phyloP scores from a whole-genome alignment of 1,140 invertebrate genomes.

The Drosophila punjabiensis region DNA sequence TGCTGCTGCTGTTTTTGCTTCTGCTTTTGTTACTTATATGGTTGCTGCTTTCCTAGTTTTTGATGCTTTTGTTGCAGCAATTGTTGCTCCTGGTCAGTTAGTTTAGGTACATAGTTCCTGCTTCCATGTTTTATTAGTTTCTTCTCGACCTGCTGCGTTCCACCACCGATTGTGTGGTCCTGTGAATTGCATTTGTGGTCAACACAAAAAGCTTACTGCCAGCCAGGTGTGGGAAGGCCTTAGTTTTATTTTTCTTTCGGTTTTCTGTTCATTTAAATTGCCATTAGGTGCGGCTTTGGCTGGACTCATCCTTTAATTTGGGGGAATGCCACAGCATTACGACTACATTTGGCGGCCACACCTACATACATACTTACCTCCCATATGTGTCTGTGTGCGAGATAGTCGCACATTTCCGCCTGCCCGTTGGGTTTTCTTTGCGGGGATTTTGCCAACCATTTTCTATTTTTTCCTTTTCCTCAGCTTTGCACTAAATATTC shows the following conservation, averaged over 20 bases:
- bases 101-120: conserved; percentile 48
- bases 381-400: conserved; percentile 6
- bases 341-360: conserved; percentile 40
- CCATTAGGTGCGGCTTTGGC: conserved; percentile 70
- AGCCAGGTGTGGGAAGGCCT: conserved; percentile 16
- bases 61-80: not conserved
- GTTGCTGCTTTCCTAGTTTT: not conserved
- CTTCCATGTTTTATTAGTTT: conserved; percentile 75
- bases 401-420: conserved; percentile 54
- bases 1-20: not conserved
- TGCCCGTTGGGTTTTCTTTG: conserved; percentile 24
- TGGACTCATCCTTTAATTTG: conserved; percentile 47
- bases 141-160: conserved; percentile 49
- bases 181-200: conserved; percentile 79
- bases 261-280: conserved; percentile 64
- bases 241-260: conserved; percentile 29
- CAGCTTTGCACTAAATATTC: conserved; percentile 73
- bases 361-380: conserved; percentile 1
- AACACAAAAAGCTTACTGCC: conserved; percentile 54
- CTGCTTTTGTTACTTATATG: conserved; percentile 8
- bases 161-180: conserved; percentile 63
- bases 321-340: conserved; percentile 64
- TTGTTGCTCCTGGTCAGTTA: conserved; percentile 51
- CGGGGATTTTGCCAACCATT: conserved; percentile 42
- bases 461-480: conserved; percentile 10